Evolutionary conservation across 2,888 invertebrate species (phyloP).

Genomic region (Germaria angustata): DNA sequence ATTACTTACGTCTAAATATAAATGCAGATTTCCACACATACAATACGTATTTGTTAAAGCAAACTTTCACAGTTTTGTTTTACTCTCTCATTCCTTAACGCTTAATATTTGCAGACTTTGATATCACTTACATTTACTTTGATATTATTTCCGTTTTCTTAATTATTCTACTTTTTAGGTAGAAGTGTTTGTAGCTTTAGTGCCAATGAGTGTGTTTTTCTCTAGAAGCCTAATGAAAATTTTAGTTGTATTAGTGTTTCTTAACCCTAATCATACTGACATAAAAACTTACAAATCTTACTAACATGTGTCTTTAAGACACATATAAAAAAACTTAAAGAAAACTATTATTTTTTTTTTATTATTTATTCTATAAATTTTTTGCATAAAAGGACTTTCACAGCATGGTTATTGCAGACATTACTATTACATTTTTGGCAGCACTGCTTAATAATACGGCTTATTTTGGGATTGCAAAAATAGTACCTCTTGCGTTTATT

Average conservation of each 20-base stretch:
- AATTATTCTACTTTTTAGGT: slow-evolving; percentile 7
- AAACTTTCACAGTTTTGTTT: slow-evolving; percentile 10
- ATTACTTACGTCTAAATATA: not conserved
- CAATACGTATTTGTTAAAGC: slow-evolving; percentile 1
- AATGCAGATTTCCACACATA: not conserved
- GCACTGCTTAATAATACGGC: too few species aligned
- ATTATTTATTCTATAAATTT: too few species aligned
- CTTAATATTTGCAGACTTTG: slow-evolving; percentile 14
- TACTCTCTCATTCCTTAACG: not conserved
- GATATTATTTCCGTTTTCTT: slow-evolving; percentile 56
- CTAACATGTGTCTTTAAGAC: too few species aligned
- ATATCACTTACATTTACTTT: slow-evolving; percentile 51
- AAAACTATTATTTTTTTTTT: too few species aligned
- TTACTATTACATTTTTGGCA: too few species aligned
- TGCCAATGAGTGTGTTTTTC: not conserved
- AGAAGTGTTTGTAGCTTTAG: not conserved
- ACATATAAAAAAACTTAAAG: too few species aligned
- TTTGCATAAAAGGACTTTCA: too few species aligned
- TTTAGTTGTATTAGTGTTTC: not conserved
- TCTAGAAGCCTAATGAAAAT: not conserved
- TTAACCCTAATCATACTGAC: too few species aligned
- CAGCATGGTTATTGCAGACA: too few species aligned
- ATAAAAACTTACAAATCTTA: too few species aligned
- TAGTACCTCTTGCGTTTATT: too few species aligned
- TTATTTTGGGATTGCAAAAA: too few species aligned